These are phyloP conservation scores for Antennarius maculatus DNA, from an alignment of 2,797 vertebrate species.

Conservation along the genomic window DNA sequence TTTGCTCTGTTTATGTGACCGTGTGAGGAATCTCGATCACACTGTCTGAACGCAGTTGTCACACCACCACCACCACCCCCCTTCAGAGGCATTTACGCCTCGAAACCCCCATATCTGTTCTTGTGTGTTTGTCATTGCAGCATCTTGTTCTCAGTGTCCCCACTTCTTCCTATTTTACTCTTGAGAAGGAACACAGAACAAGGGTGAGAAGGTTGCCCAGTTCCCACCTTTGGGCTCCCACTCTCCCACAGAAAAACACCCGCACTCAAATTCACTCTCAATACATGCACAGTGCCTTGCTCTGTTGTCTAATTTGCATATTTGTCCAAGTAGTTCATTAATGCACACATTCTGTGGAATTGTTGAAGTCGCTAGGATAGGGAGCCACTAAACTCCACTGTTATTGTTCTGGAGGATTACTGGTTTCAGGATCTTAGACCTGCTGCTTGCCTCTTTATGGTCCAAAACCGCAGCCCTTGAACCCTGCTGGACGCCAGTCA, in stretches of 20 bases:
- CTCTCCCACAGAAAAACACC: conserved; percentile 60
- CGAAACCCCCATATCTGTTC: conserved; percentile 59
- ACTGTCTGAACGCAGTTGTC: conserved; percentile 68
- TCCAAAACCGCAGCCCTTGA: conserved; percentile 68
- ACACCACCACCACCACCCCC: conserved; percentile 54
- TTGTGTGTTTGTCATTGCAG: conserved; percentile 56
- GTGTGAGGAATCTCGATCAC: conserved; percentile 67
- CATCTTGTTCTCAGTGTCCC: conserved; percentile 61
- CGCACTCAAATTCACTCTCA: conserved; percentile 50
- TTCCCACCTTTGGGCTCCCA: conserved; percentile 81
- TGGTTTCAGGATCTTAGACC: conserved; percentile 53
- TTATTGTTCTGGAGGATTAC: conserved; percentile 49
- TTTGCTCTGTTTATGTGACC: conserved; percentile 45
- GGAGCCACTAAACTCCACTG: conserved; percentile 41
- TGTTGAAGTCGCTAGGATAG: conserved; percentile 50
- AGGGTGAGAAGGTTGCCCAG: conserved; percentile 83
- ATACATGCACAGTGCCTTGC: conserved; percentile 59
- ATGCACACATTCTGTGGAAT: conserved; percentile 70
- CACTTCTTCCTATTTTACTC: conserved; percentile 64
- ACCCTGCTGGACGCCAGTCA: conserved; percentile 66
- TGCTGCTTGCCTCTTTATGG: conserved; percentile 48
- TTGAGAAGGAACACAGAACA: conserved; percentile 63
- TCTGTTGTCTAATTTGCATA: conserved; percentile 69
- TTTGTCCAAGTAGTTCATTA: conserved; percentile 68
- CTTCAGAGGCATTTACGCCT: conserved; percentile 62